Evolutionary conservation across 2,113 vertebrate species (phyloP), one percentile per base, ranked within the genome.

Genomic region (Hydropotes inermis): DNA sequence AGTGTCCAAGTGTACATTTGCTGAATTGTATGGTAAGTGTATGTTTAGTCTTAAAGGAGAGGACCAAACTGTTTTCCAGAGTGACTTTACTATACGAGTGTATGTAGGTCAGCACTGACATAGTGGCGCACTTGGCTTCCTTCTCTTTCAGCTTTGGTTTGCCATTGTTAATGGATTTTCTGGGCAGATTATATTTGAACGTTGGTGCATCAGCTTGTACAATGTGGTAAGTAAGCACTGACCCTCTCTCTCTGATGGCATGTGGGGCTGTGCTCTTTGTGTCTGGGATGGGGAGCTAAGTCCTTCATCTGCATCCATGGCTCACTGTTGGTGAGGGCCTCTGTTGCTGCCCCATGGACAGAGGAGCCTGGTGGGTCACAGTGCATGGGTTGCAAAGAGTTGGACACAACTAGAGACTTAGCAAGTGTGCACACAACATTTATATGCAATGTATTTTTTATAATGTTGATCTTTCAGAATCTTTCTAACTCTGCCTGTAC

Each of bases 151-250:
- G 99, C 99, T 99, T 98, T 99, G 99, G 99, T 99, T 99, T 97
- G 99, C 99, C 96, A 99, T 99, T 90, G 99, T 99, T 97, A 99
- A 99, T 97, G 99, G 99, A 98, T 99, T 99, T 99, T 99, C 99
- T 50, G 99, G 99, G 28, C 99, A 99, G 99, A 99, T 99, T 99
- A 99, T 99, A 57, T 99, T 99, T 99, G 99, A 99, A 94, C 99
- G 99, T 74, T 99, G 99, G 99, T 99, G 99, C 98, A 99, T 99
- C 52, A 99, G 99, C 98, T 98, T 99, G 88, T 99, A 99, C 98
- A 99, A 99, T 1, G 99, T 99, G 99, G 99, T 99, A 99, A 70
- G 67, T 70, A 39, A 99, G 99, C 99, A 91, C 97, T 95, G 33
- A n/a, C 1, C 28, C 1, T 89, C 97, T 97, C 95, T 33, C 50